Percentiles rank a stretch among this genome's conserved stretches.
Conservation (phyloP, 2,888 invertebrate genomes). For the Corbicula japonica region DNA sequence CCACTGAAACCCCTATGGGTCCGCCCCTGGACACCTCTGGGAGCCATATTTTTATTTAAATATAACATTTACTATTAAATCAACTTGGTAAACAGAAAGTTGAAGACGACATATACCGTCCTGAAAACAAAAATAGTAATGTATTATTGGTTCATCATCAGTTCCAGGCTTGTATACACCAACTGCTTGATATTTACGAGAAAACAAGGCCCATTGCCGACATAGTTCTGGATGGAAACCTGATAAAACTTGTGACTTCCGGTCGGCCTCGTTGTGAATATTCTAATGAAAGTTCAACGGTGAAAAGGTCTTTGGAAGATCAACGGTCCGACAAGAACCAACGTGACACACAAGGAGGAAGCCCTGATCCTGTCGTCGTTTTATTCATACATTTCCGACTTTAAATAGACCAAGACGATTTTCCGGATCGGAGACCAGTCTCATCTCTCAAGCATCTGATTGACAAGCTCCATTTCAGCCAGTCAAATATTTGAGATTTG, state of each 20-base stretch:
- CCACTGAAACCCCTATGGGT: no score
- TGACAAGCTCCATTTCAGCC: no score
- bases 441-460: no score
- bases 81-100: slow-evolving; percentile 60
- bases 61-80: no score
- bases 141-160: slow-evolving; percentile 63
- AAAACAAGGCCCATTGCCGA: slow-evolving; percentile 64
- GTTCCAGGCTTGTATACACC: slow-evolving; percentile 59
- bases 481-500: no score
- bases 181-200: slow-evolving; percentile 45
- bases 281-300: background rate
- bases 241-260: no score
- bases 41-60: no score
- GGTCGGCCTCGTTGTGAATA: no score
- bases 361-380: background rate
- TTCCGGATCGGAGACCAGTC: no score
- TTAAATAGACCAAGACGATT: no score
- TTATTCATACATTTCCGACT: background rate
- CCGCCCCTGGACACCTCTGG: no score
- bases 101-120: slow-evolving; percentile 35
- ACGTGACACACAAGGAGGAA: background rate
- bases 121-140: slow-evolving; percentile 45
- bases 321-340: slow-evolving; percentile 17
- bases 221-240: slow-evolving; percentile 51
- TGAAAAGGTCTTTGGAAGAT: background rate